Base-by-base conservation (phyloP, 2,113 vertebrate genomes). In the Pampusana beccarii region DNA sequence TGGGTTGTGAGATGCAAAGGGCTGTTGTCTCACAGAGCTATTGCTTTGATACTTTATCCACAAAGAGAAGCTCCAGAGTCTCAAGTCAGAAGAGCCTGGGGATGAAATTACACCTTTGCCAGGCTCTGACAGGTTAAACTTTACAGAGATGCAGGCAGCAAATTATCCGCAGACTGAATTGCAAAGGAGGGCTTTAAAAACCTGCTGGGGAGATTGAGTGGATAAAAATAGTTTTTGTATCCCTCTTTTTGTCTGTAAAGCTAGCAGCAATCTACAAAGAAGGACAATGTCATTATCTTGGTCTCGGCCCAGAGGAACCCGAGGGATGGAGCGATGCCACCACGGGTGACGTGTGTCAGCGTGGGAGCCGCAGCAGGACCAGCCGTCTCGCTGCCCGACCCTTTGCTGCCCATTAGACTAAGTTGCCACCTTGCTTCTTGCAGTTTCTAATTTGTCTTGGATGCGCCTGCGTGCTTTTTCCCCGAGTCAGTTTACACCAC, bases 81-180 rank as follows among this genome's bases (percentile, higher is more conserved):
- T 97, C 44, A 91, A 64, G 94, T 93, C 56, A 79, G 94, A 91
- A 95, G 96, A 95, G 84, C 91, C 94, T 38, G 86, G 57, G 94
- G 97, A 97, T 98, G 98, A 97, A 98, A 98, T 98, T 98, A 98
- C 98, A 98, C 84, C 97, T 96, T 95, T 95, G 72, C 86, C 6
- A 62, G 86, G 90, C 95, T 86, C 33, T 86, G 95, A 89, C 91
- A 90, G 81, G 94, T 97, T 97, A 96, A 88, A 96, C 97, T 96
- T 97, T 88, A 93, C 73, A 28, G 90, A 92, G 80, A n/a, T 90
- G 87, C 64, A 80, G 93, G 84, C 93, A 97, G 87, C 79, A 95
- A 95, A 97, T 98, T 92, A 92, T 95, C 90, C 79, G 46, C 79
- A 88, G 96, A 46, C 86, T 79, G 92, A 88, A 94, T 88, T 92